Evolutionary conservation across 2,113 vertebrate species (phyloP), one percentile per base, ranked within the genome.

Genomic region (Odontophorus gujanensis): DNA sequence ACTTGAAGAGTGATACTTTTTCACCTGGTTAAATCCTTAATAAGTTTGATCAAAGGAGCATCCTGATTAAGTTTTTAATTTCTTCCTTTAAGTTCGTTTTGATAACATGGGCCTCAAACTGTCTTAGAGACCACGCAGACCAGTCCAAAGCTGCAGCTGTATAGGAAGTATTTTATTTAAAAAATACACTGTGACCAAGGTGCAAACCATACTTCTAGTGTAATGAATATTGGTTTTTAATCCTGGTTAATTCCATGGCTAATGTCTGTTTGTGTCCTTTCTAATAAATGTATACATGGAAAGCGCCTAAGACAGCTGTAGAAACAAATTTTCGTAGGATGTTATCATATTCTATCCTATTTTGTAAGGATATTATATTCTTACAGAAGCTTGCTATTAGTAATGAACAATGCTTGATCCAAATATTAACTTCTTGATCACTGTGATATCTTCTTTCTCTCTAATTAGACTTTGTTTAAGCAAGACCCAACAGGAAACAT

Each of bases 401-500:
- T 58, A 94, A 48, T 22, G n/a, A 8, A 32, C 36, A 65, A 11
- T 53, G 36, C 40, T 86, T 66, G 36, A 69, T 81, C 43, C 63
- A 50, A 85, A 40, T 50, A 55, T 45, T 89, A 95, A 65, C 45
- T 30, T 79, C 77, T 48, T 81, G 40, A 92, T 91, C 24, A 16
- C 26, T 45, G 13, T 53, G 89, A 61, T 85, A 73, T 25, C 28
- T 36, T 73, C n/a, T 73, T 82, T 79, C 53, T 85, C 66, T 87
- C 24, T 82, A 93, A 93, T 85, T 90, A 92, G 63, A 48, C 28
- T 48, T 75, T 38, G 22, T 59, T 93, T 75, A 87, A 91, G 74
- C 86, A 93, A 73, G 84, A 92, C 45, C n/a, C 76, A 73, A 59
- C 92, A 93, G 78, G 50, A 92, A 79, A 92, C 40, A 22, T 66